These are phyloP conservation scores for Vulpes lagopus DNA, from an alignment of 2,113 vertebrate species.

Conservation along the genomic window DNA sequence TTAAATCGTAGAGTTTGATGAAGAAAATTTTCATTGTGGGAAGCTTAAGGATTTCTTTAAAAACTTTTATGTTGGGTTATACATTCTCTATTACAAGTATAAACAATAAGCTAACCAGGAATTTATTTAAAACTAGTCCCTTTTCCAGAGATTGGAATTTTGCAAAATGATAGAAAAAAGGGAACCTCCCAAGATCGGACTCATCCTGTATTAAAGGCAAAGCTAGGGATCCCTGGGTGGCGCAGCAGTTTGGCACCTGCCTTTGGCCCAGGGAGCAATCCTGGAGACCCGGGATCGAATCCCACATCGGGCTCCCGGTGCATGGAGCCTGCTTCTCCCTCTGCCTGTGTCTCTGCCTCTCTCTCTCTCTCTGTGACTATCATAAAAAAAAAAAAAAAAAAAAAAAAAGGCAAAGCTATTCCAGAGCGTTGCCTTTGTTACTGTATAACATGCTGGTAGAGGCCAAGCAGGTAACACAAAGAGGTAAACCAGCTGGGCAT, in stretches of 20 bases:
- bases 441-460: neutral
- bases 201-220: neutral
- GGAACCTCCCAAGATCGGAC: neutral
- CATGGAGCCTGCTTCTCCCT: too few relatives aligned
- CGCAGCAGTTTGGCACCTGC: too few relatives aligned
- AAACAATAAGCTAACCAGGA: neutral
- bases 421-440: neutral
- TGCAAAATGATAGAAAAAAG: neutral
- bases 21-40: constrained; percentile 12
- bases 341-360: too few relatives aligned
- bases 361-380: too few relatives aligned
- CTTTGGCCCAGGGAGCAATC: too few relatives aligned
- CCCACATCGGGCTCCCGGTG: too few relatives aligned
- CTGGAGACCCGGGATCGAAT: too few relatives aligned
- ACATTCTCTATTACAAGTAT: neutral
- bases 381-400: too few relatives aligned
- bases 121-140: neutral
- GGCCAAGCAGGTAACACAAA: neutral
- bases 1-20: neutral
- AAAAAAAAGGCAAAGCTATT: neutral
- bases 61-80: neutral
- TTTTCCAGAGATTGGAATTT: constrained; percentile 19
- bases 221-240: too few relatives aligned
- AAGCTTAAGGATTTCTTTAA: neutral
- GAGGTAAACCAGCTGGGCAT: neutral